A percentile compares a stretch with the other conserved stretches of the same genome.
These are phyloP conservation scores for Anhinga anhinga DNA, from an alignment of 2,113 vertebrate genomes.

Conservation along the genomic window DNA sequence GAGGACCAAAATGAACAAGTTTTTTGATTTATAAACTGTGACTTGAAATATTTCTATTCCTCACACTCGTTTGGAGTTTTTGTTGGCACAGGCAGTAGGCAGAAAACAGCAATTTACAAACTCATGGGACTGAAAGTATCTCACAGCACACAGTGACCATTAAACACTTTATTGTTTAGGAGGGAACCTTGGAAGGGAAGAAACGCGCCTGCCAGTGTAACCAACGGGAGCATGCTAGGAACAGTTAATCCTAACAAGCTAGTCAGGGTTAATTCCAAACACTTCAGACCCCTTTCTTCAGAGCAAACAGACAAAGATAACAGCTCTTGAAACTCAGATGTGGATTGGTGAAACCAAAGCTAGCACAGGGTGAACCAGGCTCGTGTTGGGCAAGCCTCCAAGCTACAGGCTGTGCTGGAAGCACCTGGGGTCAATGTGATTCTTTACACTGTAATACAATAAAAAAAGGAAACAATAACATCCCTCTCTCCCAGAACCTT, in stretches of 20 bases:
- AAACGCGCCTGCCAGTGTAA: background rate
- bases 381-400: background rate
- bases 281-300: background rate
- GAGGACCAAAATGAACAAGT: background rate
- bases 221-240: background rate
- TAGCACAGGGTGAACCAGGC: background rate
- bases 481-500: background rate
- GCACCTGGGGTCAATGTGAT: background rate
- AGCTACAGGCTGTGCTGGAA: background rate
- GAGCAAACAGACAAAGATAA: background rate
- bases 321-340: background rate
- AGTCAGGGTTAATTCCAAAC: background rate
- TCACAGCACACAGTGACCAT: slow-evolving; percentile 29
- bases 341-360: background rate
- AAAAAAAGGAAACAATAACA: background rate
- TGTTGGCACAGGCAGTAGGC: background rate
- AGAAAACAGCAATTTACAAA: slow-evolving; percentile 1
- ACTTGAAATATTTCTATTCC: slow-evolving; percentile 5
- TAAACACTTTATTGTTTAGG: slow-evolving; percentile 63
- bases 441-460: background rate
- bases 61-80: background rate
- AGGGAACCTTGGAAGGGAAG: slow-evolving; percentile 18
- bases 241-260: slow-evolving; percentile 30
- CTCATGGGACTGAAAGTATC: slow-evolving; percentile 13
- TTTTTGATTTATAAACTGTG: slow-evolving; percentile 34